phyloP scores from a whole-genome alignment of 2,113 vertebrate species.

The Xyliphius kryptos region DNA sequence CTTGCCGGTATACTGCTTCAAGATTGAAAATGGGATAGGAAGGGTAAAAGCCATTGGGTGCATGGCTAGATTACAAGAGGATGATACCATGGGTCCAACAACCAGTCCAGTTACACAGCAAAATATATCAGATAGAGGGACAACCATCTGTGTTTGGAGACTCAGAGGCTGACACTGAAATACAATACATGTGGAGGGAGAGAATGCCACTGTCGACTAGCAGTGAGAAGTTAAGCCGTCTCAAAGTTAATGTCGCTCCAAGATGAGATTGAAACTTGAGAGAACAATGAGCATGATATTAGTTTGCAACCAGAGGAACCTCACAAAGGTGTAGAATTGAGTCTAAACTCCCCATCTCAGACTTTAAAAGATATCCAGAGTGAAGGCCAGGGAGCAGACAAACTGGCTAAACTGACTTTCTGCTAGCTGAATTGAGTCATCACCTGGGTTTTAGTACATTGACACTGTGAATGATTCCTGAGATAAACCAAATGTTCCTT shows the following conservation, averaged over 20 bases:
- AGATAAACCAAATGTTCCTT: too few relatives aligned
- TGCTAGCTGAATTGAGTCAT: too few relatives aligned
- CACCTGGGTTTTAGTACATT: too few relatives aligned
- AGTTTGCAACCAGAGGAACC: not conserved
- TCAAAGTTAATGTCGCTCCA: not conserved
- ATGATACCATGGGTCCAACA: not conserved
- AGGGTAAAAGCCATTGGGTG: conserved; percentile 5
- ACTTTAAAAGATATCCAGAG: not conserved
- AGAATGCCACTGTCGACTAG: not conserved
- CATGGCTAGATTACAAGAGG: not conserved
- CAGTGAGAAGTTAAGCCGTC: not conserved
- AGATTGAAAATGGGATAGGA: not conserved
- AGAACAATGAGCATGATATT: not conserved
- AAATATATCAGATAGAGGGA: not conserved
- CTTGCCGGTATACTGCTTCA: conserved; percentile 19
- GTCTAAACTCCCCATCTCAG: not conserved
- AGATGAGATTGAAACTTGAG: not conserved
- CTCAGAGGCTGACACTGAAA: not conserved
- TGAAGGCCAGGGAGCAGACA: too few relatives aligned
- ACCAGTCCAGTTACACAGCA: not conserved
- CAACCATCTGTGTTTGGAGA: not conserved
- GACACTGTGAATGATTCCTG: too few relatives aligned
- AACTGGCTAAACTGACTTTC: too few relatives aligned
- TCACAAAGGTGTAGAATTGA: not conserved
- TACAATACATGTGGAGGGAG: not conserved